These are phyloP conservation scores for Prunella strophiata DNA, from an alignment of 2,797 vertebrate genomes.

Conservation along the genomic window DNA sequence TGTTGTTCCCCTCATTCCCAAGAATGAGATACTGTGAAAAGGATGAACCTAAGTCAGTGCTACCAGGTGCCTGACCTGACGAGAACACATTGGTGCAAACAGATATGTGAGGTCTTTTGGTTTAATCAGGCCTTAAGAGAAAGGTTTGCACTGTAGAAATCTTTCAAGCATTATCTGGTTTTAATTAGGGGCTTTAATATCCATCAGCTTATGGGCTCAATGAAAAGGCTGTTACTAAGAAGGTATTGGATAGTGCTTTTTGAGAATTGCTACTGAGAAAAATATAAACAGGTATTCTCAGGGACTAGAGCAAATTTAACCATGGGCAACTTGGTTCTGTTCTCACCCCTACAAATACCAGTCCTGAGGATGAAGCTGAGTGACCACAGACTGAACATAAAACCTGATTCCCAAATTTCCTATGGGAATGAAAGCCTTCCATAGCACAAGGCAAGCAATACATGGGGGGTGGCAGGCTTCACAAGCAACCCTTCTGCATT, in stretches of 20 bases:
- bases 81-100: background rate
- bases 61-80: background rate
- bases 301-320: background rate
- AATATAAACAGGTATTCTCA: background rate
- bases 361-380: background rate
- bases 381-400: background rate
- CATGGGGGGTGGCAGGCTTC: background rate
- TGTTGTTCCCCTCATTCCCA: background rate
- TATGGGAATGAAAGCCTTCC: background rate
- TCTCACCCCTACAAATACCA: background rate
- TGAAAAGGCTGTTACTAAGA: background rate
- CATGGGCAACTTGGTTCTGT: background rate
- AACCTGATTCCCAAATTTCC: background rate
- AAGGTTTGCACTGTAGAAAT: background rate
- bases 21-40: background rate
- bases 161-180: background rate
- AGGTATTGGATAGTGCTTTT: background rate
- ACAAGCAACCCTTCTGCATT: background rate
- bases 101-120: background rate
- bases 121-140: background rate
- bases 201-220: background rate
- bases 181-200: slow-evolving; percentile 18
- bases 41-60: background rate
- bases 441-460: background rate
- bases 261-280: background rate